Base-by-base conservation (phyloP, 1,140 invertebrate genomes). In the Armadillidium nasatum region DNA sequence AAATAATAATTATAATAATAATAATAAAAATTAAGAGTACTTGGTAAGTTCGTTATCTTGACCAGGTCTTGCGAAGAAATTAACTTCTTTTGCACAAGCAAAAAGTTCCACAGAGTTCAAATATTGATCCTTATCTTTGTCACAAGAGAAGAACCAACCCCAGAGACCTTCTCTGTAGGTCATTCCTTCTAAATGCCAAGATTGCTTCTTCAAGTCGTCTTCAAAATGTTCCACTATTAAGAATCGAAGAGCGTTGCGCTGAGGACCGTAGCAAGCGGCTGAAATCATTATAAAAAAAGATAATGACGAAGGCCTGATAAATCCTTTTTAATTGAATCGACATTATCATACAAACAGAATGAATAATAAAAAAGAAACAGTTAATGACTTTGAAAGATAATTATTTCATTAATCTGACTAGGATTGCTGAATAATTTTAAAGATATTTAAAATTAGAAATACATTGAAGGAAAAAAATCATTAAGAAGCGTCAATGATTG, bases 261-360 rank as follows among this genome's bases (percentile, higher is more conserved):
- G 81, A 71, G 76, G 71, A 23, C 82, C 80, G 76, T 82, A 82
- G 77, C 82, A 83, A 7, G 82, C 82, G 67, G 82, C 81, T 83
- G 71, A 10, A 77, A 23, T 44, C 13, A 23, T 9, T 15, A n/a
- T 33, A 33, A 33, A 33, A 3, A 3, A 33, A 6, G 33, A 33
- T 3, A 33, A 33, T 33, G 6, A 33, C 33, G 33, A 33, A 33
- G n/a, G n/a, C 6, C 33, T 33, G 6, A n/a, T n/a, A 33, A 33
- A 33, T 33, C 33, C 1, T 6, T 33, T 6, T 33, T 33, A 3
- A 33, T 1, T 33, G 33, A 33, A 33, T 33, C 1, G 33, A 33
- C 1, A 70, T 15, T 11, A 11, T 10, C 46, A 72, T 71, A 44
- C 7, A 66, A 67, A 69, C 7, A 33, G 10, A 60, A 60, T 21